These are phyloP conservation scores for Nipponacmea schrenckii DNA, from an alignment of 2,888 invertebrate species.

Conservation along the genomic window DNA sequence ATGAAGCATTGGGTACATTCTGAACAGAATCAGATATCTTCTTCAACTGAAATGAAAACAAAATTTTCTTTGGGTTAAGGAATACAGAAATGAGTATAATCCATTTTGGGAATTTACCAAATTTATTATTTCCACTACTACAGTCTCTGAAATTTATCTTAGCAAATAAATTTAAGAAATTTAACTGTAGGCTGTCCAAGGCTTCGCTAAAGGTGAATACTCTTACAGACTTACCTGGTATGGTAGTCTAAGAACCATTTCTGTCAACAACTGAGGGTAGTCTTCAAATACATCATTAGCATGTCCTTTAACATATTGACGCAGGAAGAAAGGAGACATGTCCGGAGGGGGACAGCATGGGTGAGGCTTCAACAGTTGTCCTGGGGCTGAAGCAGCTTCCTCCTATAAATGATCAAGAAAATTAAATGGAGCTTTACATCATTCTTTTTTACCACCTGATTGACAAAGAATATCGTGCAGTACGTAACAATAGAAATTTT, in stretches of 20 bases:
- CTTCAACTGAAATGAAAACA: slow-evolving; percentile 54
- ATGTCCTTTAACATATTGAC: slow-evolving; percentile 90
- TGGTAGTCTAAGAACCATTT: slow-evolving; percentile 91
- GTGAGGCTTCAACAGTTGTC: slow-evolving; percentile 83
- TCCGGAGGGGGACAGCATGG: slow-evolving; percentile 82
- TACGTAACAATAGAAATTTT: too few species aligned
- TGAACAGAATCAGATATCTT: slow-evolving; percentile 61
- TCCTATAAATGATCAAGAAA: slow-evolving; percentile 35
- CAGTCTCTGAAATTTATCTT: too few species aligned
- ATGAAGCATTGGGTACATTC: slow-evolving; percentile 49
- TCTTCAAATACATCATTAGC: slow-evolving; percentile 92
- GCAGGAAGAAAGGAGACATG: slow-evolving; percentile 90
- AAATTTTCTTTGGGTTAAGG: not conserved
- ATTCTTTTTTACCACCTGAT: too few species aligned
- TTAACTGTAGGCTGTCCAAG: too few species aligned
- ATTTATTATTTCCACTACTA: too few species aligned
- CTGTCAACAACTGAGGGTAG: slow-evolving; percentile 92
- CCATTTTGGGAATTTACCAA: not conserved
- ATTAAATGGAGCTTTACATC: too few species aligned
- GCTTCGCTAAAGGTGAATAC: too few species aligned
- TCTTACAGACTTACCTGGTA: slow-evolving; percentile 78
- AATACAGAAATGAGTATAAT: not conserved
- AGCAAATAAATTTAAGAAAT: too few species aligned
- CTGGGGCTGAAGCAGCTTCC: slow-evolving; percentile 64
- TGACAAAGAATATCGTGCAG: too few species aligned